Conservation (phyloP, 2,888 invertebrate genomes). For the Seladonia tumulorum region DNA sequence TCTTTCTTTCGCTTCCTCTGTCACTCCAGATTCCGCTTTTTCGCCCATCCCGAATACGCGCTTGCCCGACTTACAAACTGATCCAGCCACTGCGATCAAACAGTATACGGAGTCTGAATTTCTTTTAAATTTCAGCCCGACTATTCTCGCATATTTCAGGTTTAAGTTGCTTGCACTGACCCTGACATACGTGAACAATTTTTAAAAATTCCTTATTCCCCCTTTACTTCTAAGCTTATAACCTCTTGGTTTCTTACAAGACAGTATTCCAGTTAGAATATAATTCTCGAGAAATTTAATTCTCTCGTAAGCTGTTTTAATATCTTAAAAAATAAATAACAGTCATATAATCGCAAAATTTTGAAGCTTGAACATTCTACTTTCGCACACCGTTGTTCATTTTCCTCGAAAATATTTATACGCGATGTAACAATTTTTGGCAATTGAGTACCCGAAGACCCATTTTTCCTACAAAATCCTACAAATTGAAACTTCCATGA, state of each 20-base stretch:
- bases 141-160: no score
- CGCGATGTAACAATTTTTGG: not conserved
- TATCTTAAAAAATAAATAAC: not conserved
- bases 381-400: not conserved
- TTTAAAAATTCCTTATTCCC: not conserved
- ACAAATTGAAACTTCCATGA: not conserved
- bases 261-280: not conserved
- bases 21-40: conserved; percentile 14
- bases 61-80: not conserved
- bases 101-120: not conserved
- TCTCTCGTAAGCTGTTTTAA: not conserved
- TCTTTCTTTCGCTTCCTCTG: conserved; percentile 29
- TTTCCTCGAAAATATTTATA: not conserved
- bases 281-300: no score
- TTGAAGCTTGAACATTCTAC: not conserved
- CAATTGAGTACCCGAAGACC: not conserved
- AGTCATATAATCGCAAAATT: not conserved
- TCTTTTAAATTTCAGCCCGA: not conserved
- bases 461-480: not conserved
- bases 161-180: no score
- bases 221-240: no score
- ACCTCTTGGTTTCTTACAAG: not conserved
- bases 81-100: not conserved
- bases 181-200: no score
- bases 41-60: not conserved